phyloP scores from a whole-genome alignment of 35 echinoderm and acorn worm species.

The Chiridota heheva region DNA sequence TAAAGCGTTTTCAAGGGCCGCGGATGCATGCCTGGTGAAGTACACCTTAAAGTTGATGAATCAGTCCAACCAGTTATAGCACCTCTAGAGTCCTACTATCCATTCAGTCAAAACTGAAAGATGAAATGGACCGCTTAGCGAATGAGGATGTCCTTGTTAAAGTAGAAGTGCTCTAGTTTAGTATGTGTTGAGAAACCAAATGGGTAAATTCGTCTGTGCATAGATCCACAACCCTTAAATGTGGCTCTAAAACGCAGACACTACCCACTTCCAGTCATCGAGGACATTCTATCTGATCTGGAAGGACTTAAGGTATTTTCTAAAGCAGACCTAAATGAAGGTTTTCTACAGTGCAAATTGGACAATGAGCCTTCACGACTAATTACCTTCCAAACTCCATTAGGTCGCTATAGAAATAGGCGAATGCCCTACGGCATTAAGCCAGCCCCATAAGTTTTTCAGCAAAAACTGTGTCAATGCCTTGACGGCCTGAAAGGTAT shows the following conservation, averaged over 20 bases:
- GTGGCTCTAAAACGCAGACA: not conserved
- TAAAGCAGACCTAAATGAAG: slow-evolving; percentile 28
- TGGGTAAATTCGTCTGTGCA: slow-evolving; percentile 52
- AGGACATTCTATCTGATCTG: slow-evolving; percentile 35
- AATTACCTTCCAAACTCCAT: slow-evolving; percentile 33
- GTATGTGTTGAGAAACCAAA: slow-evolving; percentile 15
- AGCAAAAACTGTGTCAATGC: not conserved
- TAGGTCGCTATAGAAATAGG: slow-evolving; percentile 21
- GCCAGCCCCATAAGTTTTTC: slow-evolving; percentile 34
- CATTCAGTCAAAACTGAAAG: slow-evolving; percentile 5
- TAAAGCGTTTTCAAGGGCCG: slow-evolving; percentile 39
- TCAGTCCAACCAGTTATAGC: slow-evolving; percentile 23
- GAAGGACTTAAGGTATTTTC: slow-evolving; percentile 34
- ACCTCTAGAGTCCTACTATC: slow-evolving; percentile 17
- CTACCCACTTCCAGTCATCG: not conserved
- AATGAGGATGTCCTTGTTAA: not conserved
- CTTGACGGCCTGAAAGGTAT: slow-evolving; percentile 20
- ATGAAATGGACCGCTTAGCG: not conserved
- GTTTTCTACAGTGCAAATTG: slow-evolving; percentile 34
- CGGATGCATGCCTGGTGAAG: slow-evolving; percentile 52
- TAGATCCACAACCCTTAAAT: slow-evolving; percentile 39
- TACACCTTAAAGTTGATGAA: slow-evolving; percentile 18
- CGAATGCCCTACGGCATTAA: slow-evolving; percentile 39
- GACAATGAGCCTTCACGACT: slow-evolving; percentile 39
- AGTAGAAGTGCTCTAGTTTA: slow-evolving; percentile 10